Percentiles rank a stretch among this genome's conserved stretches.
Evolutionary conservation across 2,888 invertebrate genomes (phyloP).

Genomic region (Chrysina gloriosa): DNA sequence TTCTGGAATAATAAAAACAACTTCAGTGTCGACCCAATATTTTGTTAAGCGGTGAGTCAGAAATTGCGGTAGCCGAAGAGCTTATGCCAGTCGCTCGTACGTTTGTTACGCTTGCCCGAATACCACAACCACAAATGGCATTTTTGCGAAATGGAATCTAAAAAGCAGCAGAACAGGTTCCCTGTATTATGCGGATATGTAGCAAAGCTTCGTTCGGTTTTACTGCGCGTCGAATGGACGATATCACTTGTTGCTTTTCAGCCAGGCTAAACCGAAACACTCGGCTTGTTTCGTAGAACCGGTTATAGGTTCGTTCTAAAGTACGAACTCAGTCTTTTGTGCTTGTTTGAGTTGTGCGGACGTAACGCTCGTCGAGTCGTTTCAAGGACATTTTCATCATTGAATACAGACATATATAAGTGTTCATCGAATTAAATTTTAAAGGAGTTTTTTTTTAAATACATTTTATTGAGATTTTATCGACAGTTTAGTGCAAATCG

Average conservation of each 20-base stretch:
- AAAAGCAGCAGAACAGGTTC: slow-evolving; percentile 48
- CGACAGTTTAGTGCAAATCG: not conserved
- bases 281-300: slow-evolving; percentile 53
- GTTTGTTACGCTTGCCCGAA: slow-evolving; percentile 46
- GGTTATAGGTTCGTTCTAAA: slow-evolving; percentile 49
- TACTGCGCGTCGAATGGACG: slow-evolving; percentile 42
- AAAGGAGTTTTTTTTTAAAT: slow-evolving; percentile 17
- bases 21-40: slow-evolving; percentile 24
- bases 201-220: slow-evolving; percentile 41
- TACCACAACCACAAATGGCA: slow-evolving; percentile 48
- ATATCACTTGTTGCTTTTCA: slow-evolving; percentile 59
- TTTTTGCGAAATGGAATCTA: slow-evolving; percentile 51
- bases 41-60: slow-evolving; percentile 40
- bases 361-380: slow-evolving; percentile 46
- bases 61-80: slow-evolving; percentile 36
- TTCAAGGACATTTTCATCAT: slow-evolving; percentile 55
- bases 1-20: slow-evolving; percentile 12
- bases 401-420: slow-evolving; percentile 12
- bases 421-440: slow-evolving; percentile 12
- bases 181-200: slow-evolving; percentile 48
- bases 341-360: slow-evolving; percentile 51
- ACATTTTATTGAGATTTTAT: not conserved
- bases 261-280: slow-evolving; percentile 43
- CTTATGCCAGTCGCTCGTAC: slow-evolving; percentile 28
- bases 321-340: slow-evolving; percentile 56